Percentiles rank a stretch among this genome's conserved stretches.
Evolutionary conservation across 2,113 vertebrate genomes (phyloP).

Genomic region (Pogona vitticeps): DNA sequence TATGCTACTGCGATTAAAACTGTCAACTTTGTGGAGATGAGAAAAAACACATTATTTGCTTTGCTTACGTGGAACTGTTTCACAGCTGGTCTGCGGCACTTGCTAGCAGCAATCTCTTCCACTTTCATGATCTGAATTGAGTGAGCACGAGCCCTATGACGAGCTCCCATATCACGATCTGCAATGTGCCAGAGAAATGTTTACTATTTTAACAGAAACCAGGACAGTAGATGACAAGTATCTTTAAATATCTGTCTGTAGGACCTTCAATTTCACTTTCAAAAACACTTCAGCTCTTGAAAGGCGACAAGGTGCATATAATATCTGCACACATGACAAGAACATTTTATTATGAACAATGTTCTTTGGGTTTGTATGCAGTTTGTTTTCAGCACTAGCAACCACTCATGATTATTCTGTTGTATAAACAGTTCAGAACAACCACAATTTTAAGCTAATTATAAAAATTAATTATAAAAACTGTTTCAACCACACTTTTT

Average conservation of each 20-base stretch:
- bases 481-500: not conserved
- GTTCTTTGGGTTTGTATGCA: constrained; percentile 89
- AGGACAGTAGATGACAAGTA: not conserved
- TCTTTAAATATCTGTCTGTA: constrained; percentile 57
- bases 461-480: not conserved
- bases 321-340: constrained; percentile 84
- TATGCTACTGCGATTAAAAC: not conserved
- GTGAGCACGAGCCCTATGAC: constrained; percentile 92
- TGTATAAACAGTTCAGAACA: not conserved
- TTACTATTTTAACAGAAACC: not conserved
- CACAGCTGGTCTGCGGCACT: constrained; percentile 94
- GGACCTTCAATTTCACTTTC: constrained; percentile 87
- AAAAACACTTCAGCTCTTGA: constrained; percentile 79
- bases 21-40: accelerated
- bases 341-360: constrained; percentile 68
- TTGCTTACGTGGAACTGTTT: constrained; percentile 98
- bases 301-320: constrained; percentile 87
- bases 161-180: constrained; percentile 98
- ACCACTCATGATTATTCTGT: not conserved
- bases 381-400: not conserved
- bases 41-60: not conserved
- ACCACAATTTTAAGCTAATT: not conserved
- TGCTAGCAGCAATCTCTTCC: constrained; percentile 93
- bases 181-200: not conserved
- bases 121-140: constrained; percentile 99